Conservation (phyloP, 2,113 vertebrate species). For the Phylloscopus trochilus region DNA sequence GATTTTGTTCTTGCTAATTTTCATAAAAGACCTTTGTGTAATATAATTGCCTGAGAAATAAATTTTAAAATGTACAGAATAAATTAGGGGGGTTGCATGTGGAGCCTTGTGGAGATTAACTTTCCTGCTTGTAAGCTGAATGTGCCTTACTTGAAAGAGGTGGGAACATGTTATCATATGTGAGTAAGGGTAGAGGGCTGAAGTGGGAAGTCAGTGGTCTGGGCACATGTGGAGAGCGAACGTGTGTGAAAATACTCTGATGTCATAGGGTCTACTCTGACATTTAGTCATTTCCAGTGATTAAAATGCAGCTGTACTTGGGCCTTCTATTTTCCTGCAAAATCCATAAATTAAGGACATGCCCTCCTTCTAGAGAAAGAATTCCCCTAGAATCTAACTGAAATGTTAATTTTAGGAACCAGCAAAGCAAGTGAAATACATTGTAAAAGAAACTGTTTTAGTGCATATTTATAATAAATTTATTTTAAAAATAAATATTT, state of each 20-base stretch:
- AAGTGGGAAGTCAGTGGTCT: not conserved
- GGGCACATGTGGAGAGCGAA: not conserved
- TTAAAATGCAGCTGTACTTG: not conserved
- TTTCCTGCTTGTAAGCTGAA: not conserved
- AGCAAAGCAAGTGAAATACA: not conserved
- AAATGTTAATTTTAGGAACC: not conserved
- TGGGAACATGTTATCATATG: not conserved
- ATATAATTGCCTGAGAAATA: not conserved
- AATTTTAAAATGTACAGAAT: not conserved
- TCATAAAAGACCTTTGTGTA: not conserved
- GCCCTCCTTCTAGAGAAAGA: not conserved
- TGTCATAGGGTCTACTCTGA: not conserved
- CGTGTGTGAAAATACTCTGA: not conserved
- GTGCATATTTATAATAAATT: not conserved
- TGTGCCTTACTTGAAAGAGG: not conserved
- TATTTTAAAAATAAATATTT: not conserved
- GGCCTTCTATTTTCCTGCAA: not conserved
- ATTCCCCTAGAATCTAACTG: not conserved
- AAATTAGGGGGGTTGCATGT: not conserved
- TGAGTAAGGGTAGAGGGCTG: not conserved
- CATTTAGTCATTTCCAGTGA: not conserved
- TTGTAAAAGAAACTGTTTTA: not conserved
- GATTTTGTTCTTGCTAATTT: not conserved
- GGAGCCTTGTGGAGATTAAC: not conserved
- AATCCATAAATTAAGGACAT: not conserved